A percentile compares a stretch with the other conserved stretches of the same genome.
These are phyloP conservation scores for Amblyopsis rosae DNA, from an alignment of 2,113 vertebrate species.

Conservation along the genomic window DNA sequence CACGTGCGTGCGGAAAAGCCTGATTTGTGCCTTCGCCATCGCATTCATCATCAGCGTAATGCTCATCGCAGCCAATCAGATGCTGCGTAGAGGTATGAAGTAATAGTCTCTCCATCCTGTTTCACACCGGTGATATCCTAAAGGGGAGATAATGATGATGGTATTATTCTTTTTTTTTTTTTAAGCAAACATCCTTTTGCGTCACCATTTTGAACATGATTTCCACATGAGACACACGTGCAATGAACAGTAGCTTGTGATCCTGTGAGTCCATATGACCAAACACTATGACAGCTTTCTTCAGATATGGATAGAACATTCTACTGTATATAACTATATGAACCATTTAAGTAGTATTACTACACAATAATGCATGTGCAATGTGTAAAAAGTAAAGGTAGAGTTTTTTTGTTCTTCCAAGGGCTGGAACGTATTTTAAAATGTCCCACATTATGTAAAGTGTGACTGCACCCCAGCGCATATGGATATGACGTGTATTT, in stretches of 20 bases:
- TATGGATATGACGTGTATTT: background rate
- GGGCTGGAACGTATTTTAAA: slow-evolving; percentile 47
- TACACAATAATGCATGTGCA: background rate
- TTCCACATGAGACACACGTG: background rate
- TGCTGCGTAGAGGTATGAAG: slow-evolving; percentile 97
- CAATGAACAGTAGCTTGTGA: background rate
- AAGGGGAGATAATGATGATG: slow-evolving; percentile 5
- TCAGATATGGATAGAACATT: slow-evolving; percentile 35
- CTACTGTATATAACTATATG: slow-evolving; percentile 16
- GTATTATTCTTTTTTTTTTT: no score
- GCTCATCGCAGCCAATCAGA: slow-evolving; percentile 97
- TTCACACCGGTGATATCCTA: slow-evolving; percentile 10
- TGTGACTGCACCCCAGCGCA: background rate
- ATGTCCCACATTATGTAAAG: background rate
- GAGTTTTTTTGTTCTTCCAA: slow-evolving; percentile 31
- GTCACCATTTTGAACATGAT: slow-evolving; percentile 21
- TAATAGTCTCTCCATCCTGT: slow-evolving; percentile 57
- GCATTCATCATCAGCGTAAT: slow-evolving; percentile 99
- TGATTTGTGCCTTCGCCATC: slow-evolving; percentile 98
- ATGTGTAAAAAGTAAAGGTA: background rate
- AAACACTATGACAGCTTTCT: slow-evolving; percentile 1
- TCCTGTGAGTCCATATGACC: background rate
- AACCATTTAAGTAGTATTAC: background rate
- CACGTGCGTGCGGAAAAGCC: slow-evolving; percentile 95
- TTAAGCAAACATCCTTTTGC: slow-evolving; percentile 22